Conservation (phyloP, 1,140 invertebrate genomes). For the Mesaphorura yosii region DNA sequence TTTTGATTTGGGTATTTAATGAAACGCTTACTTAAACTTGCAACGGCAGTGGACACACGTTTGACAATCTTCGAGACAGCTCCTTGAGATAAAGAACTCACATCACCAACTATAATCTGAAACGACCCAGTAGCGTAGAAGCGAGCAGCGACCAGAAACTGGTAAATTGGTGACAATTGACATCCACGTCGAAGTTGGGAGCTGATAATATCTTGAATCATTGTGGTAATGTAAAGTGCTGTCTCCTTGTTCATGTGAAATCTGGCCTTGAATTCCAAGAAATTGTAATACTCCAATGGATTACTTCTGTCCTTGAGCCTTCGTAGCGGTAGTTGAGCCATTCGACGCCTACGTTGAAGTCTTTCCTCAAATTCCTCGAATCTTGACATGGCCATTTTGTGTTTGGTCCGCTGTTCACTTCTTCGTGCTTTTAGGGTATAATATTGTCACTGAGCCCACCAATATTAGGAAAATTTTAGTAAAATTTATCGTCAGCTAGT, state of each 20-base stretch:
- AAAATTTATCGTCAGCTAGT: no score
- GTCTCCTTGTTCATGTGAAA: constrained; percentile 19
- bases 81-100: background rate
- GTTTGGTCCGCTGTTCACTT: no score
- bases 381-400: background rate
- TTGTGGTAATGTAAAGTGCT: background rate
- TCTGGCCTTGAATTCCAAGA: background rate
- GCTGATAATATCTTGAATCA: constrained; percentile 2
- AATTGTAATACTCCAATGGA: constrained; percentile 4
- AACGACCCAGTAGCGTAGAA: background rate
- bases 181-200: background rate
- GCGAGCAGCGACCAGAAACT: background rate
- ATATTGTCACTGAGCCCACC: no score
- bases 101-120: background rate
- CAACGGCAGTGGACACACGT: constrained; percentile 3
- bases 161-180: background rate
- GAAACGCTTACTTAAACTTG: background rate
- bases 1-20: constrained; percentile 1
- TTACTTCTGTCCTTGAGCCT: background rate
- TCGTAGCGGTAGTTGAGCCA: background rate
- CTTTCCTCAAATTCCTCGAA: background rate
- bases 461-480: no score
- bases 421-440: no score
- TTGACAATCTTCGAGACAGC: constrained; percentile 2
- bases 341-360: background rate